Base-by-base conservation (phyloP, 2,113 vertebrate genomes). In the Pardalotus punctatus region DNA sequence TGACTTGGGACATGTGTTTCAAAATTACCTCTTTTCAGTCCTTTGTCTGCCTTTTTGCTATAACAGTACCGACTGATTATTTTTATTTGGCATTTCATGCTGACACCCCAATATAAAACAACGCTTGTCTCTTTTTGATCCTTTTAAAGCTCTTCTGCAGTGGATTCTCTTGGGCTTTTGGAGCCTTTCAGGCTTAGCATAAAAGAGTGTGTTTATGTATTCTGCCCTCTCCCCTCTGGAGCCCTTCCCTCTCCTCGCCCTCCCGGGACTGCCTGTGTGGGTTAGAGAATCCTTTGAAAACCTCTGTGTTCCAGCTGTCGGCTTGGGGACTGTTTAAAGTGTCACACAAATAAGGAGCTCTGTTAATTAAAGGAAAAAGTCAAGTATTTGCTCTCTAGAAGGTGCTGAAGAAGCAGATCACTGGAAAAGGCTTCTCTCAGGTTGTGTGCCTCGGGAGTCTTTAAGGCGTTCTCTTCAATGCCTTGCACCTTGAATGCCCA, bases 101-200 rank as follows among this genome's bases (percentile, higher is more conserved):
- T 94, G 90, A 65, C 45, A 61, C 22, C 45, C 62, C 70, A 74
- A 33, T 84, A 43, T 4, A 33, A 74, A 64, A 24, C 64, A 91
- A 47, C 48, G 28, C 66, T 81, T 82, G 78, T 72, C 48, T 53
- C 23, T 60, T 91, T 85, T 77, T 90, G 74, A 92, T 93, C 50
- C 14, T 28, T 79, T 65, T 56, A 13, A 91, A 90, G 53, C 3
- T 1, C 58, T 61, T 65, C 61, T 93, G 73, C 56, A 40, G 9
- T 1, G 42, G 40, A n/a, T 50, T 90, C 92, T 88, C 90, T 8
- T 42, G 90, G 92, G 94, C 71, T 90, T 92, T 57, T 14, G 80
- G 40, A 93, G 54, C 88, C 88, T 92, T 94, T 80, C 54, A 77
- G 60, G 79, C 54, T 93, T 81, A 73, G 71, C 58, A 66, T 92